These are phyloP conservation scores for Falco naumanni DNA, from an alignment of 2,797 vertebrate genomes.

Conservation along the genomic window DNA sequence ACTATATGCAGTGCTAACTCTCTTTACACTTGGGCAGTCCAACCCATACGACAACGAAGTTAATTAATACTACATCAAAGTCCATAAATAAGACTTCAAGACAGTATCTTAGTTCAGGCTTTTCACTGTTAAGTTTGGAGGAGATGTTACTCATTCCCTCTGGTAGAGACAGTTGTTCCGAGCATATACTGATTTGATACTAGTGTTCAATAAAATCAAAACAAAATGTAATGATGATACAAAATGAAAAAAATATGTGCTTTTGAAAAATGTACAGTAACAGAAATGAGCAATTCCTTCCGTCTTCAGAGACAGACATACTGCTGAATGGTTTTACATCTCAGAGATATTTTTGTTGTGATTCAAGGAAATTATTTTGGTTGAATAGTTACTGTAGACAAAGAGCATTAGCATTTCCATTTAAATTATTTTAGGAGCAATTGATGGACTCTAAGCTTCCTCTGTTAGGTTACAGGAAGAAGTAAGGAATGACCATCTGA, in stretches of 20 bases:
- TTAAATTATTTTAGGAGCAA: background rate
- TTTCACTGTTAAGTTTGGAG: background rate
- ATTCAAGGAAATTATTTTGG: background rate
- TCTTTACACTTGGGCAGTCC: conserved; percentile 37
- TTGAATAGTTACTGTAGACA: background rate
- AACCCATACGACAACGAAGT: conserved; percentile 31
- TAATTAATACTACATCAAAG: conserved; percentile 39
- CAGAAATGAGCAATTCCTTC: background rate
- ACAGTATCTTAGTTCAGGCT: background rate
- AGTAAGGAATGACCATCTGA: background rate
- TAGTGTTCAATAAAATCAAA: conserved; percentile 18
- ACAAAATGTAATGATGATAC: background rate
- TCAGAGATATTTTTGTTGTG: background rate
- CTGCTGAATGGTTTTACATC: background rate
- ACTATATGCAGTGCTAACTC: background rate
- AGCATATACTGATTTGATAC: conserved; percentile 34
- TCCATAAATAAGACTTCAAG: conserved; percentile 25
- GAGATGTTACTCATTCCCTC: background rate
- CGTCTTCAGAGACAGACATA: background rate
- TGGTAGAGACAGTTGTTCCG: background rate
- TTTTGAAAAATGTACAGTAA: background rate
- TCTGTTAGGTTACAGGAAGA: conserved; percentile 3
- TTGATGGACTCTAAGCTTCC: background rate
- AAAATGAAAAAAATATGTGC: background rate
- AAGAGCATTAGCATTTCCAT: background rate